These are phyloP conservation scores for Trissolcus basalis DNA, from an alignment of 1,140 invertebrate genomes.

Conservation along the genomic window DNA sequence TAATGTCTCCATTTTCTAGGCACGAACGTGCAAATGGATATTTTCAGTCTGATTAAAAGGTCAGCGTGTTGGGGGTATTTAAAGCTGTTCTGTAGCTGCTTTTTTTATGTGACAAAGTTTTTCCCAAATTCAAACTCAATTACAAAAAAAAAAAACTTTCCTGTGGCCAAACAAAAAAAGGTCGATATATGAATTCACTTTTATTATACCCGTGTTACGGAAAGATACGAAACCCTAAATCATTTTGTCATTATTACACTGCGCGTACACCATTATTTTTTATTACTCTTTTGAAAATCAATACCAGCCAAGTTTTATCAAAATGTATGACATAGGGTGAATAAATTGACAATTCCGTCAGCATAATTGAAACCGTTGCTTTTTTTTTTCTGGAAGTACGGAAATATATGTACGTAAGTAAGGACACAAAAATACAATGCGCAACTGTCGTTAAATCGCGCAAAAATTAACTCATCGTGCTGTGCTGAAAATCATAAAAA, in stretches of 20 bases:
- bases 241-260: slow-evolving; percentile 26
- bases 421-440: no score
- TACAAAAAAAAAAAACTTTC: no score
- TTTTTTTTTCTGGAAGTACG: no score
- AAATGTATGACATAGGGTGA: slow-evolving; percentile 39
- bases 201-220: slow-evolving; percentile 11
- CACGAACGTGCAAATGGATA: slow-evolving; percentile 5
- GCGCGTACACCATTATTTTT: slow-evolving; percentile 36
- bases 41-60: not conserved
- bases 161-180: no score
- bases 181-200: slow-evolving; percentile 17
- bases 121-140: not conserved
- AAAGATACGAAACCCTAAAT: slow-evolving; percentile 6
- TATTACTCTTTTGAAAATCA: slow-evolving; percentile 28
- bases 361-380: no score
- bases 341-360: slow-evolving; percentile 31
- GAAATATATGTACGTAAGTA: no score
- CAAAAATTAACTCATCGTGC: no score
- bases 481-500: no score
- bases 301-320: slow-evolving; percentile 33
- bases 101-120: not conserved
- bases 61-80: not conserved
- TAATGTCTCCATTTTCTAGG: slow-evolving; percentile 6
- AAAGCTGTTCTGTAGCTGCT: no score
- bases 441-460: no score